These are phyloP conservation scores for Gavialis gangeticus DNA, from an alignment of 2,113 vertebrate species.

Conservation along the genomic window DNA sequence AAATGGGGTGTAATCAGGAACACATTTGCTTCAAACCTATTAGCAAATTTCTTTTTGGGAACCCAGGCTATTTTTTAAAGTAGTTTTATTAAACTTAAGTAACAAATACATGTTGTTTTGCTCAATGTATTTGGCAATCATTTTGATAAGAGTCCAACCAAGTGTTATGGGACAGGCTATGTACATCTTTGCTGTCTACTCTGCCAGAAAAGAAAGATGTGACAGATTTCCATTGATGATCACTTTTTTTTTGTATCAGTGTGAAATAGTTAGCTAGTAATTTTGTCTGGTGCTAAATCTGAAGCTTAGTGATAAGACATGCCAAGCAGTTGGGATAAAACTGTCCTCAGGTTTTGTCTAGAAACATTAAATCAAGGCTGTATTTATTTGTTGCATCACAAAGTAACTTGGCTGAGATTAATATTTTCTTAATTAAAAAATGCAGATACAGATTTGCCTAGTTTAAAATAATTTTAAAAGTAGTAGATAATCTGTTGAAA, in stretches of 20 bases:
- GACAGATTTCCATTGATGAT: background rate
- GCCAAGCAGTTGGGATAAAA: background rate
- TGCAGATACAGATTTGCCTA: background rate
- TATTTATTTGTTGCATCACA: conserved; percentile 18
- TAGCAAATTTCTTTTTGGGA: conserved; percentile 65
- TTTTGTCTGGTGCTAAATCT: conserved; percentile 4
- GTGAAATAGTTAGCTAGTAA: conserved; percentile 4
- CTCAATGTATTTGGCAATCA: conserved; percentile 41
- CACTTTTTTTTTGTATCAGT: background rate
- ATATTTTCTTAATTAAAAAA: conserved; percentile 16
- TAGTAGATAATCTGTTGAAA: background rate
- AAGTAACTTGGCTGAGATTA: background rate
- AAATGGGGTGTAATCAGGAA: conserved; percentile 83
- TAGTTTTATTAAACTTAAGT: conserved; percentile 57
- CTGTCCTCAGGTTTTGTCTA: background rate
- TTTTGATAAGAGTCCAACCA: conserved; percentile 55
- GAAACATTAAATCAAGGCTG: background rate
- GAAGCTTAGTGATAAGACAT: conserved; percentile 6
- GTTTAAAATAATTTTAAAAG: conserved; percentile 21
- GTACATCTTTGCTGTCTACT: background rate
- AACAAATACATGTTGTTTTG: conserved; percentile 51
- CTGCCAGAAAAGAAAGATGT: background rate
- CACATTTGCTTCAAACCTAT: conserved; percentile 77
- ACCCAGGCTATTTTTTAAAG: conserved; percentile 50
- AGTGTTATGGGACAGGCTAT: background rate